These are phyloP conservation scores for Enteromius thamalakanensis DNA, from an alignment of 2,797 vertebrate genomes.

Conservation along the genomic window DNA sequence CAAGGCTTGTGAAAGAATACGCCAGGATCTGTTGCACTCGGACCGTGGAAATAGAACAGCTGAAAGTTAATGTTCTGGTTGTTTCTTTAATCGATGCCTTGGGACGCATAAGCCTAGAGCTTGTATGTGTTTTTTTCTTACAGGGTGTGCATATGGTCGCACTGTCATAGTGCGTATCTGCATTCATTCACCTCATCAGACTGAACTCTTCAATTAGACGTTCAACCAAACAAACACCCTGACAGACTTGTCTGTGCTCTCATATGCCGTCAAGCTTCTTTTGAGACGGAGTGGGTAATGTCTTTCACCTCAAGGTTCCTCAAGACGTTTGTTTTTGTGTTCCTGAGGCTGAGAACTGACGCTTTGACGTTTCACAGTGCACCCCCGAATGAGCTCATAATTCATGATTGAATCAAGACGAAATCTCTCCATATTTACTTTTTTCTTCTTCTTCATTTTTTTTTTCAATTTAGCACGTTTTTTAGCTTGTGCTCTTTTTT, in stretches of 20 bases:
- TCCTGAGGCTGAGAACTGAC: conserved; percentile 41
- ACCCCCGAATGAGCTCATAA: conserved; percentile 19
- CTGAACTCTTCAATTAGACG: conserved; percentile 29
- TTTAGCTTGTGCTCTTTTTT: background rate
- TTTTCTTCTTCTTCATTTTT: background rate
- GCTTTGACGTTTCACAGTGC: conserved; percentile 38
- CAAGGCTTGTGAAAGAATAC: conserved; percentile 64
- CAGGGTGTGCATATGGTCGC: conserved; percentile 23
- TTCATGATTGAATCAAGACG: conserved; percentile 26
- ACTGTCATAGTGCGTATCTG: conserved; percentile 47
- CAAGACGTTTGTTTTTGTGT: conserved; percentile 41
- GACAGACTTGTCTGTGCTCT: conserved; percentile 19
- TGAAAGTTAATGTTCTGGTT: conserved; percentile 75
- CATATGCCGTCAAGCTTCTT: conserved; percentile 3
- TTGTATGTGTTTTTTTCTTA: conserved; percentile 4
- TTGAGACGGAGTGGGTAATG: conserved; percentile 45
- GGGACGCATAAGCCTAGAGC: conserved; percentile 60
- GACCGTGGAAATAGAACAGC: conserved; percentile 63
- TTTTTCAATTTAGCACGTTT: background rate
- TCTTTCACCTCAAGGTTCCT: conserved; percentile 51
- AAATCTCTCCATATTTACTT: conserved; percentile 9
- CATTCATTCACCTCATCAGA: conserved; percentile 41
- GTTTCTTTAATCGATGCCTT: conserved; percentile 65
- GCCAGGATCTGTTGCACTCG: conserved; percentile 68
- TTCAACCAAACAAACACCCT: conserved; percentile 54